Evolutionary conservation across 2,797 vertebrate species (phyloP), one percentile per base, ranked within the genome.

Genomic region (Diplodus puntazzo): DNA sequence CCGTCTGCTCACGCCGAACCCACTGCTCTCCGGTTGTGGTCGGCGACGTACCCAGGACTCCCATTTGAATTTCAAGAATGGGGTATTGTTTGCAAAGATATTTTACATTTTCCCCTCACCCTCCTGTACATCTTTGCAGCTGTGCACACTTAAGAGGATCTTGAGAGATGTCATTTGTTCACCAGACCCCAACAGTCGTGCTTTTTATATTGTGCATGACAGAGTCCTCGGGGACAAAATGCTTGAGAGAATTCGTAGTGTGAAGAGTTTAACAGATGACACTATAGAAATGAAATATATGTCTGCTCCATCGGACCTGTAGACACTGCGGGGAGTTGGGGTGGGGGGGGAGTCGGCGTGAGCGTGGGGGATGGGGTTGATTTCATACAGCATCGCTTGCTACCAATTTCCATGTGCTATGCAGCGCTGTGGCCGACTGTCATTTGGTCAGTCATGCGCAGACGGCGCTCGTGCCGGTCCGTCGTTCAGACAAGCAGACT

Each of bases 181-280:
- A 68, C 80, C 84, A 89, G 87, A 87, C 85, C 71, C 78, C 49
- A 50, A 71, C 88, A 58, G 80, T 75, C 61, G 43, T 65, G 83
- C 65, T 77, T 92, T 82, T 92, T 90, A 75, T 90, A 87, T 88
- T 57, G 76, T 68, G 72, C 78, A 60, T 77, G 90, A 85, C 83
- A 34, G 71, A 80, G 79, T 85, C 84, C 27, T 66, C 11, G 65
- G 90, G 91, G 90, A 92, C 88, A 77, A 90, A 80, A 87, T 7
- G 84, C 85, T 83, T 79, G 63, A 84, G 88, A 82, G 87, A 76
- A 64, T 77, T 82, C 62, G 62, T 45, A 48, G 79, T 83, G 79
- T 92, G 89, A 94, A 81, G 91, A 94, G 80, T 95, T 94, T 89
- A 95, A 86, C 94, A 95, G 93, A 95, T 93, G 93, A 92, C 89